Base-by-base conservation (phyloP, 2,888 invertebrate species). In the Tiliacea citrago region DNA sequence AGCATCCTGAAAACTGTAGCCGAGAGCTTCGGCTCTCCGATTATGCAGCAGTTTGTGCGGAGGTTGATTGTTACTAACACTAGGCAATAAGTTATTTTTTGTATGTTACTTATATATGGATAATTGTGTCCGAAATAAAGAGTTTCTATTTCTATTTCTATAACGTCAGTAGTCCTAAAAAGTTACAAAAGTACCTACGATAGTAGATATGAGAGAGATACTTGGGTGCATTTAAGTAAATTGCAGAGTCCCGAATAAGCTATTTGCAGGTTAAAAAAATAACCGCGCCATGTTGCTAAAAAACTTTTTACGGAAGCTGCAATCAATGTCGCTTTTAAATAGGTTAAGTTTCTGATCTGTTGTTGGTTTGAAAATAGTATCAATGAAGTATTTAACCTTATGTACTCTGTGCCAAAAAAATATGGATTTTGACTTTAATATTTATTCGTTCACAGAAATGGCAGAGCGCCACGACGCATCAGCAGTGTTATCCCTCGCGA, bases 381-480 rank as follows among this genome's bases (percentile, higher is more conserved):
- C 21, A 9, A 51, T 21, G 3, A 51, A 10, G 51, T 51, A 8
- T 51, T 51, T 51, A 51, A 49, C 3, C 3, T 51, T 9, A 29
- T 3, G 2, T 2, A 29, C 9, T 49, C 49, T 21, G 21, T 0
- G 8, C 8, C 9, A 49, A 49, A 29, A 29, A 29, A 29, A 49
- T 18, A 49, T 0, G 6, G 21, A 3, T 21, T 21, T 51, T 21
- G 10, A 51, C 9, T 51, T 51, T 51, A 21, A 5, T 39, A 39
- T 5, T 39, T 39, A 39, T 39, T 39, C 5, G 7, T 97, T 97
- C 9, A 78, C 96, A 99, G 99, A 99, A 97, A 99, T 99, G 99
- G 99, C 99, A 0, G 99, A 99, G 93, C 97, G 98, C 81, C 99
- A 99, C 94, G 98, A 99, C 92, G 98, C 98, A 6, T 97, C 97